Base-by-base conservation (phyloP, 2,797 vertebrate genomes). In the Pipistrellus kuhlii region DNA sequence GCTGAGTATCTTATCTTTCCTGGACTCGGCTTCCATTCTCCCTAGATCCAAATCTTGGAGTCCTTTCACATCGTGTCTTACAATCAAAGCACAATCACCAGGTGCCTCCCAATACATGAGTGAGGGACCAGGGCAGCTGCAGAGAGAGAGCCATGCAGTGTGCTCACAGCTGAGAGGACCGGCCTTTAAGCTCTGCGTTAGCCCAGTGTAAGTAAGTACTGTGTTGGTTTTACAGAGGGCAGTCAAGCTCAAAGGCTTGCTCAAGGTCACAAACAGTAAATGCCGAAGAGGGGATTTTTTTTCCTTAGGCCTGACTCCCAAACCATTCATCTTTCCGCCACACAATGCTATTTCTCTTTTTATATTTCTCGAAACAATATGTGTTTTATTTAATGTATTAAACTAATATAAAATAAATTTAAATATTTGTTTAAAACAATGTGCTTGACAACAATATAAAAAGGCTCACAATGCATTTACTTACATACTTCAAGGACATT, bases 401-500 rank as follows among this genome's bases (percentile, higher is more conserved):
- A 76, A 72, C 71, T 88, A 12, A 85, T 17, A 38, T 76, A 66
- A 80, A 66, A 73, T 64, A 69, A 68, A 93, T 68, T 27, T 71
- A 71, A 82, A 68, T 77, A 83, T 55, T 44, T 81, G 59, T 86
- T 84, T 71, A 80, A 71, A 76, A 75, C 1, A 83, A n/a, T 46
- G 17, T 59, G 44, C 59, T 92, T 88, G 41, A 71, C 88, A 84
- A 81, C 66, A 88, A 75, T 51, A 81, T 88, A 81, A 78, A 91
- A 96, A 85, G 64, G 21, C 51, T 86, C 51, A 64, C 14, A 64
- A 41, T 23, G 72, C n/a, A 90, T 32, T 92, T 83, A 71, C 23
- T 41, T 83, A 20, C 8, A 44, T 48, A 83, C 5, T 4, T 76
- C 30, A 76, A 92, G n/a, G 66, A 91, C 86, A 85, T 68, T 15